These are phyloP conservation scores for Punctoribates punctum DNA, from an alignment of 2,888 invertebrate genomes.

Conservation along the genomic window DNA sequence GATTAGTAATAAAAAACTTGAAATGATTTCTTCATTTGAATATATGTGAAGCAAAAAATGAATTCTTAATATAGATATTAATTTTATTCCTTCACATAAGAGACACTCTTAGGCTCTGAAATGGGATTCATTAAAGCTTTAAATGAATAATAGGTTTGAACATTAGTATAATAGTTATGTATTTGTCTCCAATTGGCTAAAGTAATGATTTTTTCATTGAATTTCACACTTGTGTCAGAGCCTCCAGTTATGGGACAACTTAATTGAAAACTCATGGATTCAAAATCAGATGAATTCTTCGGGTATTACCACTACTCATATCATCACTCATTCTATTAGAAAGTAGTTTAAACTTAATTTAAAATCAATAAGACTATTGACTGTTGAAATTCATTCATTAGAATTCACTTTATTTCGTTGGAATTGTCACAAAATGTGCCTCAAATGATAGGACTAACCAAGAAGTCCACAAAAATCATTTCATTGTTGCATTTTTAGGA, in stretches of 20 bases:
- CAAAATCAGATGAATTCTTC: neutral
- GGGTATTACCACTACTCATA: neutral
- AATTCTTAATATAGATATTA: neutral
- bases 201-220: neutral
- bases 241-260: constrained; percentile 18
- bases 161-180: neutral
- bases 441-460: no score
- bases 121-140: neutral
- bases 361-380: constrained; percentile 10
- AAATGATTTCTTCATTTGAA: neutral
- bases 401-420: no score
- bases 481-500: no score
- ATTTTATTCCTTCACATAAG: neutral
- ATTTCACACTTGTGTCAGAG: neutral
- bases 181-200: neutral
- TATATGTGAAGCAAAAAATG: constrained; percentile 5
- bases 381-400: neutral
- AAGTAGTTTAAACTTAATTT: constrained; percentile 16
- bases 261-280: neutral
- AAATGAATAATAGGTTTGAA: neutral
- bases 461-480: no score
- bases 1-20: neutral
- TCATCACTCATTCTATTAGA: neutral
- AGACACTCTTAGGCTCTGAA: neutral
- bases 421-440: no score